Evolutionary conservation across 2,888 invertebrate species (phyloP).

Genomic region (Euclidia mi): DNA sequence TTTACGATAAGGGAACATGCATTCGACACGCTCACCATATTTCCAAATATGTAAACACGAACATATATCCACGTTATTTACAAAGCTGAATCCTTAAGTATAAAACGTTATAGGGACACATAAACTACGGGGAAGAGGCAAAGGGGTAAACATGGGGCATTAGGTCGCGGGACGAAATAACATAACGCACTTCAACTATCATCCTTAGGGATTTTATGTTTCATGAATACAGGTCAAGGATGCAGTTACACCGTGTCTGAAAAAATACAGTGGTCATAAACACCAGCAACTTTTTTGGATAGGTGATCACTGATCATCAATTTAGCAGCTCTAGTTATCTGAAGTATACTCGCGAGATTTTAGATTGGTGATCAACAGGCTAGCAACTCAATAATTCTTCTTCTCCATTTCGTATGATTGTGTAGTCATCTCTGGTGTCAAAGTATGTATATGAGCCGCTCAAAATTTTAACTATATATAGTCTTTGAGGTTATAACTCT

Average conservation of each 20-base stretch:
- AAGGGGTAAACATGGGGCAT: conserved; percentile 53
- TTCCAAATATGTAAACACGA: conserved; percentile 15
- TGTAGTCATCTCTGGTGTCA: too few species aligned
- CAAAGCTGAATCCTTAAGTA: conserved; percentile 31
- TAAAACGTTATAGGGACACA: conserved; percentile 43
- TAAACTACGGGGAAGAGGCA: conserved; percentile 42
- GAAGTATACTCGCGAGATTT: too few species aligned
- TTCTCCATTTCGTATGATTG: too few species aligned
- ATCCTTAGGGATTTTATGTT: conserved; percentile 55
- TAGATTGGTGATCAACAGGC: too few species aligned
- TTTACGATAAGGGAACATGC: conserved; percentile 1
- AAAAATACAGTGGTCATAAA: too few species aligned
- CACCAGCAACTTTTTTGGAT: too few species aligned
- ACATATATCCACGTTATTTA: conserved; percentile 30
- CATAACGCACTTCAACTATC: conserved; percentile 55
- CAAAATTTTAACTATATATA: too few species aligned
- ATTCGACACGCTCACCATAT: conserved; percentile 1
- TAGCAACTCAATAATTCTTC: too few species aligned
- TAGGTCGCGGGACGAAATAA: conserved; percentile 56
- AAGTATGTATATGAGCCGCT: too few species aligned
- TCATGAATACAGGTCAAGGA: conserved; percentile 29
- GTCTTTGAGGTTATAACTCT: too few species aligned
- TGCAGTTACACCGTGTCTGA: conserved; percentile 35
- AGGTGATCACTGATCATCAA: too few species aligned
- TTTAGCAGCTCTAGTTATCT: too few species aligned